Percentiles rank a stretch among this genome's conserved stretches.
These are phyloP conservation scores for Prunella strophiata DNA, from an alignment of 2,797 vertebrate species.

Conservation along the genomic window DNA sequence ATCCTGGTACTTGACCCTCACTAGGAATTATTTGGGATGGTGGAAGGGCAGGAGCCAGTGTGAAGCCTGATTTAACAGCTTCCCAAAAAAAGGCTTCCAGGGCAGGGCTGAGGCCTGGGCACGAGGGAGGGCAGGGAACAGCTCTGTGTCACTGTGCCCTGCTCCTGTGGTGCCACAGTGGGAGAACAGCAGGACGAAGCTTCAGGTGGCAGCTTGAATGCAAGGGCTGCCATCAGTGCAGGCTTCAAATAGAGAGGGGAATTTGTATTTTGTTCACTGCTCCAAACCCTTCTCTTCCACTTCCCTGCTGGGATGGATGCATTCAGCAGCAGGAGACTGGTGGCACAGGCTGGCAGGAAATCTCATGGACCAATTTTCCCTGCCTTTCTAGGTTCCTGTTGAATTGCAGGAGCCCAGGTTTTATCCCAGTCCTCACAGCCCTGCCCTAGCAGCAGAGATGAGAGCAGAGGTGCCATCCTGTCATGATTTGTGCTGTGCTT, in stretches of 20 bases:
- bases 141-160: background rate
- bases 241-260: background rate
- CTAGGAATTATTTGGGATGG: background rate
- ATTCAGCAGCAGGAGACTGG: background rate
- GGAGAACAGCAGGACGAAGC: background rate
- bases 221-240: background rate
- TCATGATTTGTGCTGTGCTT: background rate
- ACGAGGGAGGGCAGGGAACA: accelerated
- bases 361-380: background rate
- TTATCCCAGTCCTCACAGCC: background rate
- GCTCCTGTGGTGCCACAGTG: background rate
- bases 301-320: background rate
- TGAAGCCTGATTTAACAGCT: background rate
- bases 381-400: background rate
- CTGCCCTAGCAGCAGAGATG: background rate
- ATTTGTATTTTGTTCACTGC: background rate
- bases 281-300: background rate
- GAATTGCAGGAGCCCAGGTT: background rate
- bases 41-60: background rate
- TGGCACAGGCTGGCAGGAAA: background rate
- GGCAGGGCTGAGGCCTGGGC: background rate
- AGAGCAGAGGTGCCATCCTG: background rate
- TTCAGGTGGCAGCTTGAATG: background rate
- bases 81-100: background rate
- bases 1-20: background rate